These are phyloP conservation scores for Crotalus tigris DNA, from an alignment of 2,113 vertebrate genomes.

Conservation along the genomic window DNA sequence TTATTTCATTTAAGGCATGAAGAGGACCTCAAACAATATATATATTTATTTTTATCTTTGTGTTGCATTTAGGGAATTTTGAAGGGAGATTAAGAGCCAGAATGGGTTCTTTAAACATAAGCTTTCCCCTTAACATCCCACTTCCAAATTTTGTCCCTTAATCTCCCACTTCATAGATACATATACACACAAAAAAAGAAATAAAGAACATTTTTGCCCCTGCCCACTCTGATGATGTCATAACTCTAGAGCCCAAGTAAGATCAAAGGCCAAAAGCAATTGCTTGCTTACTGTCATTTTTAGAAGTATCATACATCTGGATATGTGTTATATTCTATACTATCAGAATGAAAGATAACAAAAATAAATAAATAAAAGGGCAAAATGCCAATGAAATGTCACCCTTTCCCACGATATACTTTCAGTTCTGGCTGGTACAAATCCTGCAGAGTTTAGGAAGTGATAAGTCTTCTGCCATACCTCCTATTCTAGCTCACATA, in stretches of 20 bases:
- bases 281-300: background rate
- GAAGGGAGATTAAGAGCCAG: background rate
- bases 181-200: background rate
- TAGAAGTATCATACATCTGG: background rate
- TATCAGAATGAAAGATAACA: background rate
- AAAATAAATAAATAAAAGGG: background rate
- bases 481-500: background rate
- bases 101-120: background rate
- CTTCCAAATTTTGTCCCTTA: background rate
- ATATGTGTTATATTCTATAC: background rate
- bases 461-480: background rate
- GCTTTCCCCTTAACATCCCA: background rate
- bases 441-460: background rate
- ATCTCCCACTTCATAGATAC: background rate
- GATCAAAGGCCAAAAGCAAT: background rate
- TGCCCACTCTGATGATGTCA: background rate
- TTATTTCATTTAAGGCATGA: background rate
- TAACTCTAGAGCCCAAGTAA: background rate
- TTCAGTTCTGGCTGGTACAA: background rate
- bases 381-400: background rate
- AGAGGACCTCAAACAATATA: background rate
- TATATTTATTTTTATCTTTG: background rate
- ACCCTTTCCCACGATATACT: background rate
- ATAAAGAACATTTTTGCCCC: background rate
- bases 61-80: background rate